These are phyloP conservation scores for Carassius carassius DNA, from an alignment of 2,113 vertebrate genomes.

Conservation along the genomic window DNA sequence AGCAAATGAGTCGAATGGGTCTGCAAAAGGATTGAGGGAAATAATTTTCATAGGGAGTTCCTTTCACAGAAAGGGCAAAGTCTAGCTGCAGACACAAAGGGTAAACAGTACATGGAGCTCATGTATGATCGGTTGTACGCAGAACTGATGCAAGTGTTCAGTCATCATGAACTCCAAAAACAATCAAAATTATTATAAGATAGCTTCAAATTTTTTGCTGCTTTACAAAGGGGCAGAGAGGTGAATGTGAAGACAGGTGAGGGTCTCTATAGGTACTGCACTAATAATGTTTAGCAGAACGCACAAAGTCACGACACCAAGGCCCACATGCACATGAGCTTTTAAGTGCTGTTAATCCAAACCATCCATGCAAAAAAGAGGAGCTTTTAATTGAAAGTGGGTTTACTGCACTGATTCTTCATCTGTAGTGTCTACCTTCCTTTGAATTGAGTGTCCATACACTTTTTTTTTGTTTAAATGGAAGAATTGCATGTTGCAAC, in stretches of 20 bases:
- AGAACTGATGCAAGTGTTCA: neutral
- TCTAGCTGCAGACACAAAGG: conserved; percentile 47
- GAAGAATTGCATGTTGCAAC: conserved; percentile 30
- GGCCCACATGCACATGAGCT: conserved; percentile 21
- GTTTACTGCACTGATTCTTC: conserved; percentile 3
- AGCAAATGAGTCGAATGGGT: conserved; percentile 34
- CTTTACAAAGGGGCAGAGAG: conserved; percentile 4
- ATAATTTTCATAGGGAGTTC: conserved; percentile 53
- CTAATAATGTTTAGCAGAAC: conserved; percentile 17
- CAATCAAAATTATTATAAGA: neutral
- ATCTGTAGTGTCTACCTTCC: conserved; percentile 33
- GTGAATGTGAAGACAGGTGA: neutral
- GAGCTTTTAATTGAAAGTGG: neutral
- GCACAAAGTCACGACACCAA: conserved; percentile 16
- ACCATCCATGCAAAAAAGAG: neutral
- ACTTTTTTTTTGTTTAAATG: conserved; percentile 13
- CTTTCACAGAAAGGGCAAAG: conserved; percentile 62
- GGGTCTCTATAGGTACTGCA: neutral
- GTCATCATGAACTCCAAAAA: neutral
- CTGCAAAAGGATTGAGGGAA: conserved; percentile 37
- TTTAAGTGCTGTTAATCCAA: conserved; percentile 43
- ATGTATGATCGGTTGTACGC: neutral
- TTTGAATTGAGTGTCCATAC: conserved; percentile 10
- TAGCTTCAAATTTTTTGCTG: conserved; percentile 11
- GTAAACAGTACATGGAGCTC: conserved; percentile 24